Evolutionary conservation across 1,140 invertebrate species (phyloP).

Genomic region (Drosophila aff.): DNA sequence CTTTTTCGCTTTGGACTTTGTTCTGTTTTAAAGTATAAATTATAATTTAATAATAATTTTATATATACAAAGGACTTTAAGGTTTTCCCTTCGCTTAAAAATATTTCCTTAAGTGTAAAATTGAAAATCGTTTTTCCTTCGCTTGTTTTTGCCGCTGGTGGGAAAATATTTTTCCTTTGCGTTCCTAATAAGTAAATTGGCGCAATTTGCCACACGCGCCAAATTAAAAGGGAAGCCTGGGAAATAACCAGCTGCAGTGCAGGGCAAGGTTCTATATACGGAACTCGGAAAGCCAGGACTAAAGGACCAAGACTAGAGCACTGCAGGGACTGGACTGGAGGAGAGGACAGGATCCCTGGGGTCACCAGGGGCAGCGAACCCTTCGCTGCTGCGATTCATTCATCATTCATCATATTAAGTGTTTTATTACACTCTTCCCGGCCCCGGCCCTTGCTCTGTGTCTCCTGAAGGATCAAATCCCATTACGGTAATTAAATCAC

Average conservation of each 20-base stretch:
- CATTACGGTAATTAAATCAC: slow-evolving; percentile 85
- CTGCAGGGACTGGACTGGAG: slow-evolving; percentile 4
- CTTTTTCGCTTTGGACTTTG: no score
- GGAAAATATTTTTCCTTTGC: slow-evolving; percentile 45
- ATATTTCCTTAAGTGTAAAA: slow-evolving; percentile 4
- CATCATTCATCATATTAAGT: slow-evolving; percentile 83
- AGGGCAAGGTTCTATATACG: not conserved
- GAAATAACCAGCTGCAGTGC: slow-evolving; percentile 59
- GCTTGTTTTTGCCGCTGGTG: slow-evolving; percentile 40
- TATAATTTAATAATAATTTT: no score
- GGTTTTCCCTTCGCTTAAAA: no score
- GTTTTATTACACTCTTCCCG: slow-evolving; percentile 74
- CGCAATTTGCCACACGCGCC: slow-evolving; percentile 78
- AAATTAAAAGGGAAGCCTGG: slow-evolving; percentile 71
- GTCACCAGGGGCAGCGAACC: slow-evolving; percentile 51
- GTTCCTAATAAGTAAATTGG: slow-evolving; percentile 79
- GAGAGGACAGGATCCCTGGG: slow-evolving; percentile 42
- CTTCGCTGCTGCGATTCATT: slow-evolving; percentile 68
- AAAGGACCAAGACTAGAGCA: not conserved
- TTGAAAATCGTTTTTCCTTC: slow-evolving; percentile 35
- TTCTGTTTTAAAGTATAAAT: no score
- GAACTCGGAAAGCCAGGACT: not conserved
- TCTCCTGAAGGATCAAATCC: slow-evolving; percentile 71
- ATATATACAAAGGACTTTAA: not conserved
- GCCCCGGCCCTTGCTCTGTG: slow-evolving; percentile 15